Evolutionary conservation across 1,140 invertebrate genomes (phyloP), one percentile per base, ranked within the genome.

Genomic region (Aphelinus certus): DNA sequence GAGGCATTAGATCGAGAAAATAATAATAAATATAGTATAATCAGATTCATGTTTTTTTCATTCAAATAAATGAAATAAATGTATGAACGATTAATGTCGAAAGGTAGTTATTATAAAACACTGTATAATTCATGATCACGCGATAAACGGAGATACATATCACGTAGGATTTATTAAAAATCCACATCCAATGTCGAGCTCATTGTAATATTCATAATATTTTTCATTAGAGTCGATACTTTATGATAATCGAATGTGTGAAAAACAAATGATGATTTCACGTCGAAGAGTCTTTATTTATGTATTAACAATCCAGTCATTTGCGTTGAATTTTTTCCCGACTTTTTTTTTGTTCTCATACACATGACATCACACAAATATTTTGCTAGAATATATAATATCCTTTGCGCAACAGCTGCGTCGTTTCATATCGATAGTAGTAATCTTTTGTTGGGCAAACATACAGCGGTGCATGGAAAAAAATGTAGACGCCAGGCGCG

Each of bases 211-310:
- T 64, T 70, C 67, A 69, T 70, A 57, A 75, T 68, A 56, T 64
- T 58, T 64, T 69, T 70, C 46, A 49, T 48, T 63, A 26, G n/a
- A 46, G 47, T 45, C 67, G 26, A 26, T 26, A 55, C 53, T 69
- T 74, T 63, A 63, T 57, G 72, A 74, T 69, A 74, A 74, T 74
- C 60, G 56, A 42, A 69, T 62, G 65, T 56, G 49, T 74, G 57
- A 75, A 71, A 70, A 75, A 75, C 62, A 75, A 75, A 75, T 58
- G 67, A 4, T 70, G 67, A 75, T 70, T 70, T 57, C 53, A 70
- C 61, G 67, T 58, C 6, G 26, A 53, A 10, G 55, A 48, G 51
- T 9, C 4, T 53, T 4, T 53, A 58, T 51, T 55, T 67, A 61
- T 73, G 66, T 67, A 60, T 67, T 73, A 67, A 67, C 56, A 60